phyloP scores from a whole-genome alignment of 2,113 vertebrate genomes.

The Erythrolamprus reginae region DNA sequence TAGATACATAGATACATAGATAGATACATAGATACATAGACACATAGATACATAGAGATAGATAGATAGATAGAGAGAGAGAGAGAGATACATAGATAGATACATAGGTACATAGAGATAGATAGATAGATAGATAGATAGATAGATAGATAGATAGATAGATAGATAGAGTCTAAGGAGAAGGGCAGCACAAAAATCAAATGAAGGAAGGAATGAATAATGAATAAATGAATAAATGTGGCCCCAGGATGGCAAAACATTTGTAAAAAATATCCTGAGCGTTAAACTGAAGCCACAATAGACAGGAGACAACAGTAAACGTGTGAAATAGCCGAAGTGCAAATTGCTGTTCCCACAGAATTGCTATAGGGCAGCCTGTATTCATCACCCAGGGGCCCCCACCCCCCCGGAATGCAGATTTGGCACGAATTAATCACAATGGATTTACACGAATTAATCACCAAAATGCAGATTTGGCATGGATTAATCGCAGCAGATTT shows the following conservation, averaged over 20 bases:
- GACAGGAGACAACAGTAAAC: neutral
- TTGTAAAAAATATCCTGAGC: neutral
- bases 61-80: too few relatives aligned
- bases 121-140: too few relatives aligned
- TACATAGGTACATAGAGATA: too few relatives aligned
- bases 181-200: too few relatives aligned
- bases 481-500: neutral
- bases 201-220: too few relatives aligned
- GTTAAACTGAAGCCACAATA: neutral
- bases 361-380: neutral
- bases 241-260: neutral
- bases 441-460: neutral
- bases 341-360: neutral
- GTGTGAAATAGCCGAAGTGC: neutral
- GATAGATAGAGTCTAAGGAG: too few relatives aligned
- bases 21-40: too few relatives aligned
- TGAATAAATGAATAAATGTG: too few relatives aligned
- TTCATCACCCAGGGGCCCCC: neutral
- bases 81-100: too few relatives aligned
- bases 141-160: too few relatives aligned
- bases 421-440: neutral
- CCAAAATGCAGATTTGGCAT: neutral
- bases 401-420: slow-evolving; percentile 3
- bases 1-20: too few relatives aligned
- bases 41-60: too few relatives aligned